Base-by-base conservation (phyloP, 1,140 invertebrate species). In the Drosophila sp. region DNA sequence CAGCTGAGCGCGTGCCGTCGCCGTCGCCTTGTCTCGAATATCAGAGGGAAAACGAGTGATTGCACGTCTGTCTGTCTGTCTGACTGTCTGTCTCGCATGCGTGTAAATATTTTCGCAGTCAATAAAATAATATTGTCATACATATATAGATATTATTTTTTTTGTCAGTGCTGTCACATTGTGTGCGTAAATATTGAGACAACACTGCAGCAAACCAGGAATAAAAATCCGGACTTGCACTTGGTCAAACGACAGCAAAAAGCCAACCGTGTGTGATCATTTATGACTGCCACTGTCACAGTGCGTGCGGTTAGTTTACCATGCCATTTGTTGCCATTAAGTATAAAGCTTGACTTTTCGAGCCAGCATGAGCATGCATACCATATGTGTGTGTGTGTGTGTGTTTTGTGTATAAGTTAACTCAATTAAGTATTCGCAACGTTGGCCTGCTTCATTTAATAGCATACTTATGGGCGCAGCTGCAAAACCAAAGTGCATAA, bases 111-210 rank as follows among this genome's bases (percentile, higher is more conserved):
- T 87, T 87, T 87, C 80, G 76, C 84, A 87, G 83, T 87, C 83
- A 89, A 87, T 87, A 87, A 87, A 87, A 87, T 89, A 87, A 87
- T 87, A 87, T 89, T 87, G 83, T 87, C 84, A 87, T 87, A 87
- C 6, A 38, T n/a, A 38, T 13, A 38, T 4, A 38, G 89, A 50
- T 50, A 50, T 48, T 27, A 76, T 83, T 72, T 72, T 86, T 81
- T 65, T 59, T 61, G 66, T 51, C 74, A 65, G 9, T 29, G 46
- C 56, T 63, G 54, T 74, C 72, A 50, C 18, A 64, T 53, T 65
- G 75, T 77, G 71, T 86, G 78, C 72, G 65, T 70, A 73, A 86
- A 86, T 86, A 86, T 86, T 86, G 83, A 66, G 78, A 78, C 75
- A 63, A 71, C 70, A 87, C 69, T 81, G 81, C 32, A 64, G 50